Percentiles rank a stretch among this genome's conserved stretches.
These are phyloP conservation scores for Mesocentrotus franciscanus DNA, from an alignment of 53 echinoderm and acorn worm genomes.

Conservation along the genomic window DNA sequence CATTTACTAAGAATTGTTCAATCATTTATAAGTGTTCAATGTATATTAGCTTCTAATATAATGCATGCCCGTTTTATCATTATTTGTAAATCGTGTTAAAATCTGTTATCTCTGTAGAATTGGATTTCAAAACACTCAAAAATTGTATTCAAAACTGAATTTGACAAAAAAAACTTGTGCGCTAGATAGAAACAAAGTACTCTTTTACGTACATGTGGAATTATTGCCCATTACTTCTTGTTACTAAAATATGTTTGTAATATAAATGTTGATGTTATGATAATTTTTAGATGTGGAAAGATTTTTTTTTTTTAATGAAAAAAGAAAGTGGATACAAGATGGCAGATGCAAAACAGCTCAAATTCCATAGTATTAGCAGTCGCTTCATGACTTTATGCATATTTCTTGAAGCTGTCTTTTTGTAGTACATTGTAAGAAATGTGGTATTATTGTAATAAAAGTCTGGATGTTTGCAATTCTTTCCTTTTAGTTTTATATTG, in stretches of 20 bases:
- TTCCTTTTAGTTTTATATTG: background rate
- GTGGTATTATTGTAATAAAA: conserved; percentile 7
- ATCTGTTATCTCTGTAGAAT: no score
- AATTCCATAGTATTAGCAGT: background rate
- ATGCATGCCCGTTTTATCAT: no score
- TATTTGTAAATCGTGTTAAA: no score
- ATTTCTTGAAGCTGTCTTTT: no score
- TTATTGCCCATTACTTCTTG: background rate
- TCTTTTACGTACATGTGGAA: background rate
- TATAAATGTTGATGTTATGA: background rate
- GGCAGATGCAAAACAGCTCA: background rate
- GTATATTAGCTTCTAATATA: background rate
- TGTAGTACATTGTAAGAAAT: background rate
- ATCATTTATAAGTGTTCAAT: background rate
- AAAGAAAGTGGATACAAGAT: background rate
- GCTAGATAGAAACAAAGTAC: background rate
- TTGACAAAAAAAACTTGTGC: background rate
- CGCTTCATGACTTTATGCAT: background rate
- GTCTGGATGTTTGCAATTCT: background rate
- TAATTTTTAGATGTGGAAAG: background rate
- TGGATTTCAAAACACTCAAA: no score
- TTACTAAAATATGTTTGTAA: background rate
- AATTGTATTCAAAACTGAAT: background rate
- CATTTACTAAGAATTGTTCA: background rate
- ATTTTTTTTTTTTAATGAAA: background rate